Conservation (phyloP, 2,113 vertebrate species). For the Saccopteryx bilineata region DNA sequence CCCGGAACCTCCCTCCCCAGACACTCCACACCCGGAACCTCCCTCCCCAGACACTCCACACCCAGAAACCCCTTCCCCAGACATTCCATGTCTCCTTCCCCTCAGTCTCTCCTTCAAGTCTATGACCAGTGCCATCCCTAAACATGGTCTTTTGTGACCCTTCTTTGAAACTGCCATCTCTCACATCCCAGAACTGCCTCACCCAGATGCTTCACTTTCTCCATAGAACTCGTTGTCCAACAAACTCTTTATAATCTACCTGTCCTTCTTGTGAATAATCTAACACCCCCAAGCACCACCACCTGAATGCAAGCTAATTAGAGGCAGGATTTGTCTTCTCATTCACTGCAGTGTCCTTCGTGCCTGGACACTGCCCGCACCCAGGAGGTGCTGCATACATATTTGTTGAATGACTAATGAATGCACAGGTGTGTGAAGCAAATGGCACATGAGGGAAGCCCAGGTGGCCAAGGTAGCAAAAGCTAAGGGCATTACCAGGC, state of each 20-base stretch:
- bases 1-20: no score
- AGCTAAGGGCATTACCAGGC: no score
- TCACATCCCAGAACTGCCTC: no score
- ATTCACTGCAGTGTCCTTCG: fast-evolving
- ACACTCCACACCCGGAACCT: no score
- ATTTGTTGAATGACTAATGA: fast-evolving
- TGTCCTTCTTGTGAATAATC: fast-evolving
- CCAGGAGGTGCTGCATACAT: fast-evolving
- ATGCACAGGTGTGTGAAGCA: fast-evolving
- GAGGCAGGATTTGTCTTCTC: no score
- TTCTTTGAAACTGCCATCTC: background rate
- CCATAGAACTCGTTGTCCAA: fast-evolving
- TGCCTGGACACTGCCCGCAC: fast-evolving
- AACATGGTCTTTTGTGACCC: fast-evolving
- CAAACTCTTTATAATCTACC: background rate
- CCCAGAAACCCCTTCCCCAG: background rate
- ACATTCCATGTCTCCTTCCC: background rate
- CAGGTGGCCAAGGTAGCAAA: fast-evolving
- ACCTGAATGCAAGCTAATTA: fast-evolving
- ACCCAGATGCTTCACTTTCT: fast-evolving
- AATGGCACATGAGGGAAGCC: background rate
- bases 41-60: no score
- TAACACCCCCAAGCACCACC: fast-evolving
- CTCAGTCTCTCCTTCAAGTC: fast-evolving
- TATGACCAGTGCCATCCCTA: background rate